Evolutionary conservation across 1,140 invertebrate genomes (phyloP), one percentile per base, ranked within the genome.

Genomic region (Calosoma granatense): DNA sequence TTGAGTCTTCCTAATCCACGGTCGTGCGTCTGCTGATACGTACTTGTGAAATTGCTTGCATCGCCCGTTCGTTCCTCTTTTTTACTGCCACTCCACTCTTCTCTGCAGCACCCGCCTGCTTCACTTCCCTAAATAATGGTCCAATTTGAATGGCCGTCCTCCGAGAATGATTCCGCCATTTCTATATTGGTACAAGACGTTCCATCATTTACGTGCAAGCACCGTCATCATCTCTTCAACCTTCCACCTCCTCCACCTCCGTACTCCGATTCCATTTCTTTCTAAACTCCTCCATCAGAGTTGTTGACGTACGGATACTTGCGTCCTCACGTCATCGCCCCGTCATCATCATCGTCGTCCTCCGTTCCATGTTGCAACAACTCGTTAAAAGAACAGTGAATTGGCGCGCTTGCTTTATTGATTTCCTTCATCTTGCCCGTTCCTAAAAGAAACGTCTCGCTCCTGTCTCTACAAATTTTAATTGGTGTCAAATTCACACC

Each of bases 1-100:
- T 61, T 61, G 60, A 61, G 56, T 61, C 41, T 54, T 59, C 58
- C 57, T 61, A 61, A 61, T 61, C 57, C 60, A 51, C 26, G 9
- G 54, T 56, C 55, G 57, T 61, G 60, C 57, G 43, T 53, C 54
- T 47, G 54, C 54, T 59, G 60, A 61, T 61, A 61, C 60, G 60
- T 56, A 61, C 57, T 47, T 47, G 41, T 47, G 41, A 47, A 47
- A 47, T 47, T 47, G 41, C 41, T 47, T 17, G 41, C 17, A 47
- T 47, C 41, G 41, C 17, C 6, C 41, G 3, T 9, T 47, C 41
- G 6, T 47, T 47, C 17, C 41, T 17, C 17, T 47, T 47, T 47
- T 12, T 47, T 47, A 17, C 4, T 47, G 15, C 26, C 14, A 6
- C 26, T 6, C n/a, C n/a, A n/a, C 26, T 36, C 26, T n/a, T 36